These are phyloP conservation scores for Xanthia icteritia DNA, from an alignment of 2,888 invertebrate species.

Conservation along the genomic window DNA sequence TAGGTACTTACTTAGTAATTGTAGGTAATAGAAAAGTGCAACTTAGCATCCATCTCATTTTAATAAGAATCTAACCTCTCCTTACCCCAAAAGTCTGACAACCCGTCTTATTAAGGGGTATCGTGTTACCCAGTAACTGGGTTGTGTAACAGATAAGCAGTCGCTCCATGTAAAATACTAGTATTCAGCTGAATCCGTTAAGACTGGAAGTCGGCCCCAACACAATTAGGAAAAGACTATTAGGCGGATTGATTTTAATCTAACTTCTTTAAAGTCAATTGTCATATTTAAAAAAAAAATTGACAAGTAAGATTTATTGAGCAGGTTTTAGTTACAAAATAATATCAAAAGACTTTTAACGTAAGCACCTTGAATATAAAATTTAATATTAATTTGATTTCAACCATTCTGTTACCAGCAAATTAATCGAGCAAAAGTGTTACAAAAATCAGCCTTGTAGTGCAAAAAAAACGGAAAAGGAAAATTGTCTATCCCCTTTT, in stretches of 20 bases:
- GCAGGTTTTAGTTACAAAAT: not conserved
- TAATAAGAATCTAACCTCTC: not conserved
- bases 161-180: too few relatives aligned
- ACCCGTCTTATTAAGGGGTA: too few relatives aligned
- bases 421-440: not conserved
- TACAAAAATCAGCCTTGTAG: conserved; percentile 17
- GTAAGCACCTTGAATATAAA: not conserved
- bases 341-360: not conserved
- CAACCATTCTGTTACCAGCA: not conserved
- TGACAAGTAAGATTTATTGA: conserved; percentile 6
- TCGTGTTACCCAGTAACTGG: too few relatives aligned
- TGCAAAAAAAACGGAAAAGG: conserved; percentile 20
- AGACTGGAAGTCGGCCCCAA: too few relatives aligned
- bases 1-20: not conserved
- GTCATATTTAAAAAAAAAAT: not conserved
- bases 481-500: conserved; percentile 51
- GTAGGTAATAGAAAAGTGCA: not conserved
- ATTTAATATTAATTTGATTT: not conserved
- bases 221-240: too few relatives aligned
- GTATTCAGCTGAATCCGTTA: too few relatives aligned
- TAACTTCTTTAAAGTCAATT: not conserved
- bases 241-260: not conserved
- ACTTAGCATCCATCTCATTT: not conserved
- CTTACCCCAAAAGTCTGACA: not conserved
- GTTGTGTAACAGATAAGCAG: too few relatives aligned